These are phyloP conservation scores for Aphidoletes aphidimyza DNA, from an alignment of 2,888 invertebrate species.

Conservation along the genomic window DNA sequence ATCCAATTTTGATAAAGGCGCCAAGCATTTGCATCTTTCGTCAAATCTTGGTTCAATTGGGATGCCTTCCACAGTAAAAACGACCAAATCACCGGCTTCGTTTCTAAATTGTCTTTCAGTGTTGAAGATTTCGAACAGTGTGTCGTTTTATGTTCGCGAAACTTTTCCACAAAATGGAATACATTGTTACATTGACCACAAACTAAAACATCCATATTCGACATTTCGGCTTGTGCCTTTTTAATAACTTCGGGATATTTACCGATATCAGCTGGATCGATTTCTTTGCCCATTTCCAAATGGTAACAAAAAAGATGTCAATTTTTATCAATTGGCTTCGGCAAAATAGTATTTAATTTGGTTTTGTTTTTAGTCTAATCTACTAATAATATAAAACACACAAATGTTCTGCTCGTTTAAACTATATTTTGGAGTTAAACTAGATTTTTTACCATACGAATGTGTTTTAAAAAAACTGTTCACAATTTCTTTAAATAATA, in stretches of 20 bases:
- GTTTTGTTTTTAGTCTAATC: too few species aligned
- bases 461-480: too few species aligned
- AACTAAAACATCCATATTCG: slow-evolving; percentile 80
- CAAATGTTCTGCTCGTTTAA: too few species aligned
- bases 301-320: too few species aligned
- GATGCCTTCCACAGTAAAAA: slow-evolving; percentile 83
- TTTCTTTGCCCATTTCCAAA: slow-evolving; percentile 63
- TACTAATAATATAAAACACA: slow-evolving; percentile 1
- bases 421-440: too few species aligned
- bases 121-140: slow-evolving; percentile 73
- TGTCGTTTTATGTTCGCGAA: slow-evolving; percentile 76
- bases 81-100: slow-evolving; percentile 86
- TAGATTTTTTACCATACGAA: too few species aligned
- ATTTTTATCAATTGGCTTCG: too few species aligned
- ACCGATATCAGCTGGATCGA: slow-evolving; percentile 72
- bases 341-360: too few species aligned
- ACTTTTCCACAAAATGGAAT: slow-evolving; percentile 82
- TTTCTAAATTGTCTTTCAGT: slow-evolving; percentile 78
- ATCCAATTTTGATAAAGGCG: slow-evolving; percentile 86
- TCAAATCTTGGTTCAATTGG: slow-evolving; percentile 65
- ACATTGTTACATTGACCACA: slow-evolving; percentile 86
- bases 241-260: slow-evolving; percentile 73
- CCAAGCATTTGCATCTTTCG: slow-evolving; percentile 76
- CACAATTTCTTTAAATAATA: not conserved
- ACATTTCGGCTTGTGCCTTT: slow-evolving; percentile 80